phyloP scores from a whole-genome alignment of 1,140 invertebrate genomes.

The Diorhabda elongata region DNA sequence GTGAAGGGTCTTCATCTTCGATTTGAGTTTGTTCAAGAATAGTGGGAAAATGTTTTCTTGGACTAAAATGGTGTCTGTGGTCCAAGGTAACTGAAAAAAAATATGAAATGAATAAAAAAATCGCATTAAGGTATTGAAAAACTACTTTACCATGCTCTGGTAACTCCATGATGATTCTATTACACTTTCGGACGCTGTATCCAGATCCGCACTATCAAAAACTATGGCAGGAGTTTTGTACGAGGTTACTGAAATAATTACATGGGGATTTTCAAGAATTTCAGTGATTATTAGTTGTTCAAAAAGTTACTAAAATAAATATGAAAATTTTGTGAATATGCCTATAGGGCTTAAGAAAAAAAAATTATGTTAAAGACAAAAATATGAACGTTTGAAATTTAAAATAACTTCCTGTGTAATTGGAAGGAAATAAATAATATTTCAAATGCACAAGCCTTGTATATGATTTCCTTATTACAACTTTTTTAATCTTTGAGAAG shows the following conservation, averaged over 20 bases:
- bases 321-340: too few relatives aligned
- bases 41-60: constrained; percentile 54
- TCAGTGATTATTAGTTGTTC: too few relatives aligned
- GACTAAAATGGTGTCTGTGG: constrained; percentile 52
- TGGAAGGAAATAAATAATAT: too few relatives aligned
- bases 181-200: constrained; percentile 56
- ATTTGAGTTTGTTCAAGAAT: constrained; percentile 51
- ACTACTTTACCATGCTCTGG: constrained; percentile 51
- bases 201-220: constrained; percentile 57
- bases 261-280: too few relatives aligned
- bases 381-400: too few relatives aligned
- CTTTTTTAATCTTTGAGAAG: too few relatives aligned
- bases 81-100: constrained; percentile 51
- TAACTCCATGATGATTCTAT: constrained; percentile 55
- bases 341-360: too few relatives aligned
- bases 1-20: constrained; percentile 45
- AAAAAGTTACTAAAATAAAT: too few relatives aligned
- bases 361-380: too few relatives aligned
- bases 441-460: too few relatives aligned
- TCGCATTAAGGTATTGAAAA: constrained; percentile 9
- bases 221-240: constrained; percentile 53
- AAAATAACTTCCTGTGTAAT: too few relatives aligned
- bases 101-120: not conserved
- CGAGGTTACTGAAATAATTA: constrained; percentile 23
- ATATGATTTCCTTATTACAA: too few relatives aligned